phyloP scores from a whole-genome alignment of 2,113 vertebrate species.

The Sturnus vulgaris region DNA sequence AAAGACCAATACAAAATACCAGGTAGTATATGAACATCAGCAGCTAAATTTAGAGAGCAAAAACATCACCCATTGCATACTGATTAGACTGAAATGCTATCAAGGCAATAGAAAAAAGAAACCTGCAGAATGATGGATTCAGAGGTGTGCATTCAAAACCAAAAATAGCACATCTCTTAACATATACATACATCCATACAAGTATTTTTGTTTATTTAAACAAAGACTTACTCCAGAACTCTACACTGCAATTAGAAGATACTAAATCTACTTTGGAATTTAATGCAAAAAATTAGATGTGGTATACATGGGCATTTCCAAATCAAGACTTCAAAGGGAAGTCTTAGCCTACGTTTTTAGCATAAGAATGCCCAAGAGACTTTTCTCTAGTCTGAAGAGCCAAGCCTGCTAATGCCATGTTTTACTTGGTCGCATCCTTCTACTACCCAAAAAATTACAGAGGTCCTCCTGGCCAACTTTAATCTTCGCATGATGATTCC shows the following conservation, averaged over 20 bases:
- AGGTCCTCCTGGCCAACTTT: not conserved
- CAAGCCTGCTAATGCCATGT: not conserved
- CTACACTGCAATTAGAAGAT: not conserved
- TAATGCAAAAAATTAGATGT: not conserved
- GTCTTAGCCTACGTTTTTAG: not conserved
- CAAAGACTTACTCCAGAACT: not conserved
- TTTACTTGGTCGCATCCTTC: not conserved
- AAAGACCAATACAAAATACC: not conserved
- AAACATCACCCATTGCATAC: not conserved
- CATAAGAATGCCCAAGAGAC: not conserved
- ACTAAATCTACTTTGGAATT: not conserved
- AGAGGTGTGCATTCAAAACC: not conserved
- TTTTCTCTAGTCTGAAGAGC: not conserved
- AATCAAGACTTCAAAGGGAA: not conserved
- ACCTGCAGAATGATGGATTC: not conserved
- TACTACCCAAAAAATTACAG: not conserved
- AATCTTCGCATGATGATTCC: not conserved
- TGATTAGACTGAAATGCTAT: not conserved
- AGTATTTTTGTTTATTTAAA: not conserved
- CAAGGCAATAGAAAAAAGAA: not conserved
- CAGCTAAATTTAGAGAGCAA: constrained; percentile 41
- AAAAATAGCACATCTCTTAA: not conserved
- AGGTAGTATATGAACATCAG: not conserved
- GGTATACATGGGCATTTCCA: not conserved
- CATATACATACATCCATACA: not conserved